Base-by-base conservation (phyloP, 2,797 vertebrate genomes). In the Steatocranus sp. region DNA sequence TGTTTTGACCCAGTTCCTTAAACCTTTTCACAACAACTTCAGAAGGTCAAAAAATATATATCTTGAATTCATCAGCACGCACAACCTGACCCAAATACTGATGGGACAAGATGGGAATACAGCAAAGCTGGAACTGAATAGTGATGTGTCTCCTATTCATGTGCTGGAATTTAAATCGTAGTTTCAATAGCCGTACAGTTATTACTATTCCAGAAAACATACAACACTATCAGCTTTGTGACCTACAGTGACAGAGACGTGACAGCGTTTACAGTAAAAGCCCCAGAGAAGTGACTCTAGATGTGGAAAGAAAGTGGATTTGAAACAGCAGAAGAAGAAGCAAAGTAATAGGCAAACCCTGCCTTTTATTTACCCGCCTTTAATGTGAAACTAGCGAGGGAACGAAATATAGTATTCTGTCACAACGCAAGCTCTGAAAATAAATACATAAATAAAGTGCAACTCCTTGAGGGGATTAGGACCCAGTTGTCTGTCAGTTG, bases 301-400 rank as follows among this genome's bases (percentile, higher is more conserved):
- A 56, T 75, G 25, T 25, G 43, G 51, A 27, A 32, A n/a, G 25
- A 17, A 46, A 17, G 36, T 14, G 49, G n/a, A 18, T 36, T 80
- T 79, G 70, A 83, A 83, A 76, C 80, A 79, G 73, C 54, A 85
- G 80, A 27, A 83, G 83, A 32, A 81, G 83, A 78, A 84, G 66
- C 83, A 81, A 91, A 89, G 88, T 86, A 75, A 68, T 91, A 96
- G 94, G 92, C 91, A 93, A 95, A 95, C 94, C 73, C 66, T 43
- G 81, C 84, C 93, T 95, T 94, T 96, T 90, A 93, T 95, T 95
- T 94, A 90, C 89, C 78, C 83, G 86, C 88, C 93, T 95, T 95
- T 94, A 89, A 94, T 93, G 94, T 91, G 92, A 95, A 95, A 94
- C 75, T 78, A 95, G 91, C 41, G 25, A 41, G 86, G 85, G 81